Conservation (phyloP, 2,113 vertebrate species). For the Patagioenas fasciata region DNA sequence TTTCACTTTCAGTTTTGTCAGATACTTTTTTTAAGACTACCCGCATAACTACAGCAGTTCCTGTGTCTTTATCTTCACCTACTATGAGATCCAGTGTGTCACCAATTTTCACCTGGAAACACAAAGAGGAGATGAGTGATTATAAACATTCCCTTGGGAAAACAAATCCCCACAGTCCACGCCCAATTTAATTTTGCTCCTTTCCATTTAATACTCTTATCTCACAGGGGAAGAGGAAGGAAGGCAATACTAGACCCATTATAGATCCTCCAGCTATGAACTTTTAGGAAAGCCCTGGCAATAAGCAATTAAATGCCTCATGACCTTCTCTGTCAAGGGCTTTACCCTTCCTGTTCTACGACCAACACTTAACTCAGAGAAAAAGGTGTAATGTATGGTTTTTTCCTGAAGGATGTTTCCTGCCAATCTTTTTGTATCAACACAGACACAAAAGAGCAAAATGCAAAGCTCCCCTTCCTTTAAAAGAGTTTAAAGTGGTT, state of each 20-base stretch:
- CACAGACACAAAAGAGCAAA: not conserved
- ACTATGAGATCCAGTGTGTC: slow-evolving; percentile 89
- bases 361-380: not conserved
- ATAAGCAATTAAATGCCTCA: not conserved
- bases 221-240: not conserved
- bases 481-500: not conserved
- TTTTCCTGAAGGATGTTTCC: not conserved
- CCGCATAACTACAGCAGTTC: slow-evolving; percentile 85
- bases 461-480: not conserved
- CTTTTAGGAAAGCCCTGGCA: not conserved
- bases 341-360: not conserved
- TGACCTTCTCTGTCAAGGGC: not conserved
- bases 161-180: not conserved
- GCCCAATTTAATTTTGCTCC: not conserved
- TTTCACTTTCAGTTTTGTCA: slow-evolving; percentile 79
- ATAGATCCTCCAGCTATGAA: not conserved
- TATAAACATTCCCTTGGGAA: not conserved
- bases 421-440: not conserved
- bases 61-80: slow-evolving; percentile 82
- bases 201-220: not conserved
- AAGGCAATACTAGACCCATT: not conserved
- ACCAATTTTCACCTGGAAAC: slow-evolving; percentile 88
- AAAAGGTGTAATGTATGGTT: not conserved
- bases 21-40: slow-evolving; percentile 81
- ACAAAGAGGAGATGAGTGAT: not conserved